Evolutionary conservation across 2,113 vertebrate genomes (phyloP).

Genomic region (Taurulus bubalis): DNA sequence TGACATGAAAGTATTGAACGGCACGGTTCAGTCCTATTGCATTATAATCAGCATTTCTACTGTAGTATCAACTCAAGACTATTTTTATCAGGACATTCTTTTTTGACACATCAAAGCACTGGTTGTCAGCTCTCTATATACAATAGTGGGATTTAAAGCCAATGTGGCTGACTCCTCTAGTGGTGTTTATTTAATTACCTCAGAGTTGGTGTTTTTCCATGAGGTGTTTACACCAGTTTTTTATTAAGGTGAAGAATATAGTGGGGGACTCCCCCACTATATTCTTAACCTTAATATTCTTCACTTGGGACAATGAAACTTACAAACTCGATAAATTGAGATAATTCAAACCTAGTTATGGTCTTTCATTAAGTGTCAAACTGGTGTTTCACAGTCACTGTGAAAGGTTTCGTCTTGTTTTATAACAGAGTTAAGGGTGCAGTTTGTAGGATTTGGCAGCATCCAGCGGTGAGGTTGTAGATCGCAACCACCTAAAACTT

Average conservation of each 20-base stretch:
- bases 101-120: neutral
- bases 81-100: neutral
- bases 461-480: too few relatives aligned
- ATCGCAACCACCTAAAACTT: too few relatives aligned
- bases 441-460: neutral
- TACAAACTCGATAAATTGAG: neutral
- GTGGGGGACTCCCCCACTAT: neutral
- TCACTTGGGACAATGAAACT: neutral
- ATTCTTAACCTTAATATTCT: neutral
- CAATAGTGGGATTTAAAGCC: neutral
- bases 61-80: neutral
- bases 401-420: neutral
- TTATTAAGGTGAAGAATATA: too few relatives aligned
- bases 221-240: neutral
- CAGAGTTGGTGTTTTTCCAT: neutral
- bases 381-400: neutral
- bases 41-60: neutral
- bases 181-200: neutral
- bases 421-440: constrained; percentile 4
- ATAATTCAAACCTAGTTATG: neutral
- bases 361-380: neutral
- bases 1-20: neutral
- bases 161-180: neutral
- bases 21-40: neutral
- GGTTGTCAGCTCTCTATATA: neutral